Percentiles rank a stretch among this genome's conserved stretches.
Evolutionary conservation across 2,113 vertebrate genomes (phyloP).

Genomic region (Pangasianodon hypophthalmus): DNA sequence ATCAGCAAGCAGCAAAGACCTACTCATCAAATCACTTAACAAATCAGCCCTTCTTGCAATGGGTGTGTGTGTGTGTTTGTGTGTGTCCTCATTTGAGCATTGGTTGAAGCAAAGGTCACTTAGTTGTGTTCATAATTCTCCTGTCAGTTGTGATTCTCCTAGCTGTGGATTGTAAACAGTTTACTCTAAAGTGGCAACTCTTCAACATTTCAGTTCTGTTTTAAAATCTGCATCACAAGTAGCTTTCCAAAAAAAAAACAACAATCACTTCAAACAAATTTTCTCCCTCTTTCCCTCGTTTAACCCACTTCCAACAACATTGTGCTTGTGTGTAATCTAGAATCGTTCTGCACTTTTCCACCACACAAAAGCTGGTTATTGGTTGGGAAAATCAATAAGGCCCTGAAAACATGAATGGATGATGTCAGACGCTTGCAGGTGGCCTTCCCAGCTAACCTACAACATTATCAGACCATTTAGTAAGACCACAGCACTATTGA

Average conservation of each 20-base stretch:
- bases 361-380: neutral
- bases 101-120: constrained; percentile 24
- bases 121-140: constrained; percentile 11
- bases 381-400: neutral
- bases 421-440: neutral
- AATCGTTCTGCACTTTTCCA: neutral
- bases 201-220: constrained; percentile 5
- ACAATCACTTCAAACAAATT: neutral
- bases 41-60: constrained; percentile 9
- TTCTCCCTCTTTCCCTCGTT: neutral
- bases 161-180: constrained; percentile 36
- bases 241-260: neutral
- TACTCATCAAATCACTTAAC: constrained; percentile 46
- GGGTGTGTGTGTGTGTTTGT: neutral
- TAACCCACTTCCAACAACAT: neutral
- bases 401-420: neutral
- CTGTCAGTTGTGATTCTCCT: neutral
- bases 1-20: constrained; percentile 32
- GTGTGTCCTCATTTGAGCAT: constrained; percentile 6
- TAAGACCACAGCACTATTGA: neutral
- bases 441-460: neutral
- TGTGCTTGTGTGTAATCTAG: neutral
- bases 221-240: neutral
- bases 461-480: neutral
- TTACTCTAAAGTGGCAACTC: constrained; percentile 4